phyloP scores from a whole-genome alignment of 2,888 invertebrate species.

The Amphipoea oculea region DNA sequence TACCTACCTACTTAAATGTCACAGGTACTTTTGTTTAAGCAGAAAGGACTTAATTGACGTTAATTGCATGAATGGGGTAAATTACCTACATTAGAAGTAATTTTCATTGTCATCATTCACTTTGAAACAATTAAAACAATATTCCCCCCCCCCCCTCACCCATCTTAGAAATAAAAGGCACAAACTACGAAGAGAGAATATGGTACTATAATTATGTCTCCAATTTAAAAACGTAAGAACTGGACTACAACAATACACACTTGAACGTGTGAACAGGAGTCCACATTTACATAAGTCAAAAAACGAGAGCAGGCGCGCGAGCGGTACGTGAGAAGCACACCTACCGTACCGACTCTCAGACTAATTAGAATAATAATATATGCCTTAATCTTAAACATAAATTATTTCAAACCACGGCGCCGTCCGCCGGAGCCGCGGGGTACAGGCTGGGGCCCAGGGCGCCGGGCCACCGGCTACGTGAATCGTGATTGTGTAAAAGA shows the following conservation, averaged over 20 bases:
- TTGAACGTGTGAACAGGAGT: not conserved
- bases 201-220: not conserved
- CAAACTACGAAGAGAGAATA: not conserved
- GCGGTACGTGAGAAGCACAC: not conserved
- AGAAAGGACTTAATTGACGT: too few relatives aligned
- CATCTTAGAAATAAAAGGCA: not conserved
- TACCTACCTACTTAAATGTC: too few relatives aligned
- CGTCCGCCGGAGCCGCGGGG: too few relatives aligned
- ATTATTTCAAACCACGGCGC: too few relatives aligned
- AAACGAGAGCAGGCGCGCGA: not conserved
- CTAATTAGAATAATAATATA: not conserved
- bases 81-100: too few relatives aligned
- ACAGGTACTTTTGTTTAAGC: too few relatives aligned
- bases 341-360: not conserved
- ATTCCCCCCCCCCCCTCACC: not conserved
- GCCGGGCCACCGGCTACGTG: too few relatives aligned
- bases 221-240: not conserved
- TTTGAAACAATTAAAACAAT: not conserved
- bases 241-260: not conserved
- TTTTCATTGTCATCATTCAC: not conserved
- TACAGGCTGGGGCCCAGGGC: too few relatives aligned
- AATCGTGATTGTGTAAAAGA: too few relatives aligned
- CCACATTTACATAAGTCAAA: not conserved
- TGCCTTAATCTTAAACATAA: not conserved
- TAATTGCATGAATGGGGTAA: too few relatives aligned